phyloP scores from a whole-genome alignment of 1,140 invertebrate genomes.

The Pseudomyrmex flavicornis region DNA sequence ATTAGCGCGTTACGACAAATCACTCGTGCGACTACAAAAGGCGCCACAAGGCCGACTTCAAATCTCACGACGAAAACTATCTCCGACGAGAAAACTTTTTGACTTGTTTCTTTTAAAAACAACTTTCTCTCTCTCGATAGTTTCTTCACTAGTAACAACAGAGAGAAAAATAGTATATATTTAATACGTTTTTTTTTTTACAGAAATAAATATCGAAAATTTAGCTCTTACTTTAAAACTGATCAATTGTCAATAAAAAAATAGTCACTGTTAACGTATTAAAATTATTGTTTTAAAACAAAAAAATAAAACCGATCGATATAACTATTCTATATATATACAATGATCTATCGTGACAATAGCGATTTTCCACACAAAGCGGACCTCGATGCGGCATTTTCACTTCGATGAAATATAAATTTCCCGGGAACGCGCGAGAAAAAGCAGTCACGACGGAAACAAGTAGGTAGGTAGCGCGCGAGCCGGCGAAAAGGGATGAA shows the following conservation, averaged over 20 bases:
- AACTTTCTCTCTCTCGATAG: no score
- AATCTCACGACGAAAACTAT: no score
- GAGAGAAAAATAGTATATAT: no score
- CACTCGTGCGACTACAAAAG: slow-evolving; percentile 1
- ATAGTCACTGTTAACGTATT: no score
- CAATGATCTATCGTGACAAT: no score
- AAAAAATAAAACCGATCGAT: no score
- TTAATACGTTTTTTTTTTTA: no score
- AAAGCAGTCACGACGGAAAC: neutral
- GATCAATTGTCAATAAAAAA: neutral
- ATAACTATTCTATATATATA: no score
- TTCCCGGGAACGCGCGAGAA: slow-evolving; percentile 51
- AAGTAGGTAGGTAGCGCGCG: neutral
- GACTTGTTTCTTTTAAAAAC: neutral
- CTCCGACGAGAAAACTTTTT: neutral
- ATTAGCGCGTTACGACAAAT: slow-evolving; percentile 64
- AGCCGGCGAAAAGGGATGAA: slow-evolving; percentile 65
- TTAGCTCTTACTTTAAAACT: neutral
- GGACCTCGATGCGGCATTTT: slow-evolving; percentile 14
- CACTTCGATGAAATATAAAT: slow-evolving; percentile 75
- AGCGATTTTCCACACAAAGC: slow-evolving; percentile 2
- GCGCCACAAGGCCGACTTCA: no score
- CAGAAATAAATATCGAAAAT: no score
- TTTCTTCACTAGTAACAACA: no score
- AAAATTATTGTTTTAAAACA: no score